phyloP scores from a whole-genome alignment of 2,797 vertebrate species.

The Phalanger gymnotis region DNA sequence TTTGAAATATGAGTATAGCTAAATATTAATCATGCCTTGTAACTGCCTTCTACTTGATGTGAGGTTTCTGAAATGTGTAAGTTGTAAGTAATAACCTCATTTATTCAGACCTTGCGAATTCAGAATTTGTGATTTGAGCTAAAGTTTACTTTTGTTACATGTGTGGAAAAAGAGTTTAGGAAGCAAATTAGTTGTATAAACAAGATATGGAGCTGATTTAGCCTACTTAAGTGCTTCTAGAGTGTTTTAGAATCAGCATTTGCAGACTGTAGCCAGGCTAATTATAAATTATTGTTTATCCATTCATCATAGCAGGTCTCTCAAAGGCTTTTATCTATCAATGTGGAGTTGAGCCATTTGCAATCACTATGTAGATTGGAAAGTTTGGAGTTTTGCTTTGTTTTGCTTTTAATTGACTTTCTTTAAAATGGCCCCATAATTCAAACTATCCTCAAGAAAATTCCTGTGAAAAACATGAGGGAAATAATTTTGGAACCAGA shows the following conservation, averaged over 20 bases:
- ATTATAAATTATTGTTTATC: neutral
- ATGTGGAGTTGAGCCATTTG: slow-evolving; percentile 24
- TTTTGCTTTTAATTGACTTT: neutral
- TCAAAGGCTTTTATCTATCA: slow-evolving; percentile 32
- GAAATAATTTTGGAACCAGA: neutral
- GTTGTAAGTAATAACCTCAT: slow-evolving; percentile 53
- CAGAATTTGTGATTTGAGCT: slow-evolving; percentile 43
- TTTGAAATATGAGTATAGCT: slow-evolving; percentile 56
- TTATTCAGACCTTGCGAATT: slow-evolving; percentile 52
- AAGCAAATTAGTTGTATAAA: slow-evolving; percentile 50
- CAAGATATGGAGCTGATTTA: slow-evolving; percentile 12
- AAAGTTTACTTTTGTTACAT: slow-evolving; percentile 54
- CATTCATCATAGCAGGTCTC: slow-evolving; percentile 31
- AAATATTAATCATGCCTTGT: slow-evolving; percentile 53
- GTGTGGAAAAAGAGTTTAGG: slow-evolving; percentile 18
- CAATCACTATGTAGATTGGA: neutral
- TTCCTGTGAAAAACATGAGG: neutral
- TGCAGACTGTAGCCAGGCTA: neutral
- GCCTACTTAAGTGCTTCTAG: slow-evolving; percentile 6
- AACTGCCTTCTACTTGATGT: slow-evolving; percentile 28
- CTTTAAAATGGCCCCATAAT: neutral
- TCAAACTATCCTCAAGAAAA: neutral
- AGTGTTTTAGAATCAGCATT: neutral
- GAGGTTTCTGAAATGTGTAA: neutral
- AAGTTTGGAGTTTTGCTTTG: neutral